Conservation (phyloP, 2,797 vertebrate species). For the Cossypha heuglini region DNA sequence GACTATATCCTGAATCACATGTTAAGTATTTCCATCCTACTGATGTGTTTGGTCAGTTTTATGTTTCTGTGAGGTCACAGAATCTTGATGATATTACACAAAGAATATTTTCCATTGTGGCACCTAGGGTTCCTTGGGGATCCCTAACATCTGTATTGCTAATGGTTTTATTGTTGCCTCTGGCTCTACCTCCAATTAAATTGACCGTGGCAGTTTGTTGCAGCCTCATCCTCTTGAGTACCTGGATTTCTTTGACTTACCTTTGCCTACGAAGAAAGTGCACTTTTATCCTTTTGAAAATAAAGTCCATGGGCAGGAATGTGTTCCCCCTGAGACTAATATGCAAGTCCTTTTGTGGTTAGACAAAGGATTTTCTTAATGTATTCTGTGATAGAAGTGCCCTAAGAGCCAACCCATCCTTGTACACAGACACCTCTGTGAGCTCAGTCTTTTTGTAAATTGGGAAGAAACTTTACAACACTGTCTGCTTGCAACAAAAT, state of each 20-base stretch:
- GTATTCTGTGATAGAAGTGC: slow-evolving; percentile 53
- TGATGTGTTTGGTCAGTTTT: background rate
- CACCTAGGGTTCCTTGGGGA: slow-evolving; percentile 1
- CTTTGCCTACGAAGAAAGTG: slow-evolving; percentile 57
- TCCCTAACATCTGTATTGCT: slow-evolving; percentile 20
- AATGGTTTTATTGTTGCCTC: slow-evolving; percentile 53
- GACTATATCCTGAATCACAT: background rate
- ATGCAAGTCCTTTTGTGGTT: slow-evolving; percentile 47
- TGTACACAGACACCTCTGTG: slow-evolving; percentile 1
- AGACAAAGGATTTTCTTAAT: slow-evolving; percentile 58
- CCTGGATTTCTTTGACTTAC: slow-evolving; percentile 60
- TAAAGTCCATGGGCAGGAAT: slow-evolving; percentile 19
- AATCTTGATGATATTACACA: background rate
- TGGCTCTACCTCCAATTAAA: slow-evolving; percentile 46
- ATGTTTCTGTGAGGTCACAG: background rate
- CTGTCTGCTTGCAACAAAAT: slow-evolving; percentile 48
- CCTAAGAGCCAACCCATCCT: slow-evolving; percentile 30
- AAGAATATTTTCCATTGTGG: slow-evolving; percentile 1
- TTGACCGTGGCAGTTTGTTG: slow-evolving; percentile 29
- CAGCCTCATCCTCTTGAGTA: slow-evolving; percentile 47
- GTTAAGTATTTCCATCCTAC: background rate
- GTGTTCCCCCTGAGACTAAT: slow-evolving; percentile 31
- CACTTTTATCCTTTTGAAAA: slow-evolving; percentile 66
- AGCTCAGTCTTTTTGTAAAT: slow-evolving; percentile 37
- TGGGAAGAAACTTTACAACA: slow-evolving; percentile 48